These are phyloP conservation scores for Morbakka virulenta DNA, from an alignment of 30 jellyfish, hydroid and myxozoan species.

Conservation along the genomic window DNA sequence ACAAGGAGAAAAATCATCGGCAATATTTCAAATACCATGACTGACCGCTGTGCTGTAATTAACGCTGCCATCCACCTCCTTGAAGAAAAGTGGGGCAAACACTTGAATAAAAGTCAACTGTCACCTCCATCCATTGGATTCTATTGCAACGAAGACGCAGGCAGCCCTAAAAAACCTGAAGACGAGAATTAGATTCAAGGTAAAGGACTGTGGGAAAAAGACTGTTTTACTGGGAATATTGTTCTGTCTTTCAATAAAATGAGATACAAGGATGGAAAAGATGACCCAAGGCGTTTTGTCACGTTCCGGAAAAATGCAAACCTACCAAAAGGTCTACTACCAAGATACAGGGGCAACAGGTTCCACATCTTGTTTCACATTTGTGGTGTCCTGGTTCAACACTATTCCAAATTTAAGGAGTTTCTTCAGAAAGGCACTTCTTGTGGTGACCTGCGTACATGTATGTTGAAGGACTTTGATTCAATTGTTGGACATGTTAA, in stretches of 20 bases:
- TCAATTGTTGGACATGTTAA: conserved; percentile 6
- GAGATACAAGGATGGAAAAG: conserved; percentile 31
- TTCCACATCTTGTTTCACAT: conserved; percentile 45
- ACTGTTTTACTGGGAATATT: neutral
- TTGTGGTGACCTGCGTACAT: conserved; percentile 46
- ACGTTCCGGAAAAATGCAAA: conserved; percentile 4
- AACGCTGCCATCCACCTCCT: neutral
- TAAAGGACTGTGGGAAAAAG: neutral
- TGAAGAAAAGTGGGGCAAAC: neutral
- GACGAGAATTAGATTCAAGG: neutral
- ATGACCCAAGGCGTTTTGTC: conserved; percentile 22
- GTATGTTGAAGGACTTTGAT: conserved; percentile 19
- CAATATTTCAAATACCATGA: neutral
- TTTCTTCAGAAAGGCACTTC: conserved; percentile 33
- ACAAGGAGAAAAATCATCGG: conserved; percentile 1
- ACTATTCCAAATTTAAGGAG: neutral
- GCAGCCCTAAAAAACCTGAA: neutral
- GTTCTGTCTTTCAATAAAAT: conserved; percentile 8
- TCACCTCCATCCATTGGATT: neutral
- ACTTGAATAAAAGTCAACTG: neutral
- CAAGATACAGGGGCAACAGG: conserved; percentile 45
- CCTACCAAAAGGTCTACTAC: conserved; percentile 36
- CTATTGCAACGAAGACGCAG: neutral
- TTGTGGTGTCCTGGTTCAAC: conserved; percentile 39
- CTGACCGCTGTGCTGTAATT: neutral